These are phyloP conservation scores for Pandemis corylana DNA, from an alignment of 2,888 invertebrate genomes.

Conservation along the genomic window DNA sequence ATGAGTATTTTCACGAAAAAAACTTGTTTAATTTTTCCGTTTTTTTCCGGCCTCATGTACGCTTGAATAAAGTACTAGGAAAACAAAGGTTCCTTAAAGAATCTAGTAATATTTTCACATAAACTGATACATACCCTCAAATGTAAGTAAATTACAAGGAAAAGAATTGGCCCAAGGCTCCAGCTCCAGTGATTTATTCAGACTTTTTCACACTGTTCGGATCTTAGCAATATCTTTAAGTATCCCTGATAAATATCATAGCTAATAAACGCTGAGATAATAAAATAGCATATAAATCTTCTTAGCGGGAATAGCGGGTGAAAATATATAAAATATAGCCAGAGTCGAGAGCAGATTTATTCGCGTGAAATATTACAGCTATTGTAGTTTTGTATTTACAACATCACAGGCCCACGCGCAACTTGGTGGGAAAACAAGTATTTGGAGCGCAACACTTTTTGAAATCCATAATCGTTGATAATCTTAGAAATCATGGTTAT, in stretches of 20 bases:
- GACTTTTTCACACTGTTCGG: constrained; percentile 35
- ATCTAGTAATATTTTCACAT: not conserved
- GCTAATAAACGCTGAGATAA: constrained; percentile 46
- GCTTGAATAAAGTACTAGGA: not conserved
- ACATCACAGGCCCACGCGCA: constrained; percentile 20
- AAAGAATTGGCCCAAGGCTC: constrained; percentile 16
- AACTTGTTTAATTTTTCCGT: too few relatives aligned
- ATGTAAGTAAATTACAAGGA: constrained; percentile 23
- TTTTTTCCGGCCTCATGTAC: too few relatives aligned
- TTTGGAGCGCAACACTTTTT: not conserved
- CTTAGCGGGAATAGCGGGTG: constrained; percentile 39
- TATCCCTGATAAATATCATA: constrained; percentile 47
- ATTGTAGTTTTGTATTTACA: constrained; percentile 41
- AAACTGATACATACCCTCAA: not conserved
- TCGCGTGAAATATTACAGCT: constrained; percentile 36
- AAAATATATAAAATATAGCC: constrained; percentile 42
- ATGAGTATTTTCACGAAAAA: too few relatives aligned
- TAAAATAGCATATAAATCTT: constrained; percentile 40
- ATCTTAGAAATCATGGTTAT: too few relatives aligned
- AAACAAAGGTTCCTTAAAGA: not conserved
- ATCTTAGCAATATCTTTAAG: constrained; percentile 45
- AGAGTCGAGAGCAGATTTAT: constrained; percentile 42
- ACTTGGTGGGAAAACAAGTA: not conserved
- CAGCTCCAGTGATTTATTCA: constrained; percentile 33
- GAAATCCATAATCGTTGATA: not conserved